phyloP scores from a whole-genome alignment of 53 echinoderm and acorn worm genomes.

The Glandiceps talaboti region DNA sequence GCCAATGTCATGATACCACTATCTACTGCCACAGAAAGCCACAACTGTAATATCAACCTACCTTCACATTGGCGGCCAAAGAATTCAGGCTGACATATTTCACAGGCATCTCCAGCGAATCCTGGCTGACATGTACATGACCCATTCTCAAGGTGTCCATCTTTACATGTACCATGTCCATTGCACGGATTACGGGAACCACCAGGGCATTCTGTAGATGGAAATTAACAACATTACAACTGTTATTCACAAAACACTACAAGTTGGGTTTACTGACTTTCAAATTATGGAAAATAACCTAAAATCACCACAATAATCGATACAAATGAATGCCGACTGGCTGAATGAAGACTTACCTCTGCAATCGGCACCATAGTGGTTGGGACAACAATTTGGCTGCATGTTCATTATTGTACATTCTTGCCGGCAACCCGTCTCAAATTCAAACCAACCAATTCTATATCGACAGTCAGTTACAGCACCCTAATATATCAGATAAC shows the following conservation, averaged over 20 bases:
- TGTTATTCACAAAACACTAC: too few relatives aligned
- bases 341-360: constrained; percentile 26
- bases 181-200: not conserved
- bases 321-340: too few relatives aligned
- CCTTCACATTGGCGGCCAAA: constrained; percentile 45
- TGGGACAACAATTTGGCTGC: constrained; percentile 31
- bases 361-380: constrained; percentile 44
- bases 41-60: too few relatives aligned
- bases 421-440: constrained; percentile 27
- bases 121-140: not conserved
- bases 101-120: not conserved
- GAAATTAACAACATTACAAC: too few relatives aligned
- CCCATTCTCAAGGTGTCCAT: not conserved
- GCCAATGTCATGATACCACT: too few relatives aligned
- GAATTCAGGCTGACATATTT: not conserved
- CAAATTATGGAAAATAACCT: too few relatives aligned
- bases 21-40: too few relatives aligned
- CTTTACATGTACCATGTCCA: not conserved
- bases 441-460: constrained; percentile 30
- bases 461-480: constrained; percentile 22
- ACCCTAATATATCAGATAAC: too few relatives aligned
- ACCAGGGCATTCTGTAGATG: not conserved
- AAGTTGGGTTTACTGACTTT: too few relatives aligned
- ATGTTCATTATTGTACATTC: constrained; percentile 19
- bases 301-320: too few relatives aligned